Conservation (phyloP, 2,113 vertebrate genomes). For the Myotis lucifugus region DNA sequence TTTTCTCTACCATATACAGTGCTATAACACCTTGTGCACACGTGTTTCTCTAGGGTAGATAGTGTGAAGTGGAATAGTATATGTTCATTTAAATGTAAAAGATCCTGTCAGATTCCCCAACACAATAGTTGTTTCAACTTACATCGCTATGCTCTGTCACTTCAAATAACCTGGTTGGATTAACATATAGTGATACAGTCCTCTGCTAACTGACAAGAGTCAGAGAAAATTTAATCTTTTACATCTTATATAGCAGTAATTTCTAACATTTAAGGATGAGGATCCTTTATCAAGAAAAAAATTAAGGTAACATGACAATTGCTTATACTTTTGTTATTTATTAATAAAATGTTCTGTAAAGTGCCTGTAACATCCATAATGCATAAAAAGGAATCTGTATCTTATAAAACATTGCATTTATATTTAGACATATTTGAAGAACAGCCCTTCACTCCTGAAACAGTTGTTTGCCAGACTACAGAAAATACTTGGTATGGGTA, state of each 20-base stretch:
- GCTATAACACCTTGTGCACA: background rate
- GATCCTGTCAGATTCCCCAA: background rate
- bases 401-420: background rate
- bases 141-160: background rate
- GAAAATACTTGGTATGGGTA: background rate
- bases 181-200: background rate
- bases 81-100: background rate
- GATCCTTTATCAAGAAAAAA: background rate
- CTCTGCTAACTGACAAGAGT: background rate
- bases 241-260: background rate
- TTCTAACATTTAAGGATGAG: background rate
- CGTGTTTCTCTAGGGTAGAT: background rate
- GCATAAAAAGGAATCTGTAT: conserved; percentile 12
- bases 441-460: background rate
- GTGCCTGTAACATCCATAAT: background rate
- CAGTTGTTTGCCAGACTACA: background rate
- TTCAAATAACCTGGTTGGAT: background rate
- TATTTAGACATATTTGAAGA: background rate
- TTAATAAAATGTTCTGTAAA: background rate
- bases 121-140: background rate
- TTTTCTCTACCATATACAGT: background rate
- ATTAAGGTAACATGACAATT: background rate
- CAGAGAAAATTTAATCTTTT: conserved; percentile 12
- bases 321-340: background rate
- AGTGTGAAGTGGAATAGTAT: background rate